These are phyloP conservation scores for Epistrophella euchroma DNA, from an alignment of 2,888 invertebrate species.

Conservation along the genomic window DNA sequence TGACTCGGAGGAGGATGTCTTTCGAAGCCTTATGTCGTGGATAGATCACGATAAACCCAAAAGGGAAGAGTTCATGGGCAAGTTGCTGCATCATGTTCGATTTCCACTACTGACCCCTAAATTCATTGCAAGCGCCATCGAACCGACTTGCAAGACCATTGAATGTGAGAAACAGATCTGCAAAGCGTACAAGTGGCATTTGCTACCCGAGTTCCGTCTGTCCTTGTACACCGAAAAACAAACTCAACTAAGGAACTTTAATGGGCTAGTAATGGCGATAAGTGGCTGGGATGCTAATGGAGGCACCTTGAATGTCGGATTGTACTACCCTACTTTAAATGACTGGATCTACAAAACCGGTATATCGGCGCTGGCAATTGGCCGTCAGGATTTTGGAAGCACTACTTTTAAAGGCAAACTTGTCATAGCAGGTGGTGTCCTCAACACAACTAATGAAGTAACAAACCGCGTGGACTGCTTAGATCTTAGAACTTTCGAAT, in stretches of 20 bases:
- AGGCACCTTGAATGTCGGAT: not conserved
- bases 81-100: conserved; percentile 22
- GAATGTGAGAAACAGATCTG: conserved; percentile 1
- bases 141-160: conserved; percentile 7
- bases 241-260: conserved; percentile 16
- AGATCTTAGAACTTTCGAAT: conserved; percentile 12
- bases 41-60: conserved; percentile 11
- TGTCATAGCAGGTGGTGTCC: conserved; percentile 1
- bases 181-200: conserved; percentile 35
- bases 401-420: conserved; percentile 9
- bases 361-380: not conserved
- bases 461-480: conserved; percentile 20
- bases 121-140: conserved; percentile 4
- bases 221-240: conserved; percentile 7
- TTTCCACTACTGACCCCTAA: conserved; percentile 14
- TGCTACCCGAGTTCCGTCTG: not conserved
- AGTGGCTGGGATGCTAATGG: conserved; percentile 10
- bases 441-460: not conserved
- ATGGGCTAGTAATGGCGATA: not conserved
- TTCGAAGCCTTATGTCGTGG: conserved; percentile 28
- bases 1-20: conserved; percentile 30
- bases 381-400: not conserved
- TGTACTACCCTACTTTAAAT: not conserved
- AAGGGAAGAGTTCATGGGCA: not conserved
- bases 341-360: not conserved